Percentiles rank a stretch among this genome's conserved stretches.
These are phyloP conservation scores for Lepidocolaptes lacrymiger DNA, from an alignment of 2,797 vertebrate species.

Conservation along the genomic window DNA sequence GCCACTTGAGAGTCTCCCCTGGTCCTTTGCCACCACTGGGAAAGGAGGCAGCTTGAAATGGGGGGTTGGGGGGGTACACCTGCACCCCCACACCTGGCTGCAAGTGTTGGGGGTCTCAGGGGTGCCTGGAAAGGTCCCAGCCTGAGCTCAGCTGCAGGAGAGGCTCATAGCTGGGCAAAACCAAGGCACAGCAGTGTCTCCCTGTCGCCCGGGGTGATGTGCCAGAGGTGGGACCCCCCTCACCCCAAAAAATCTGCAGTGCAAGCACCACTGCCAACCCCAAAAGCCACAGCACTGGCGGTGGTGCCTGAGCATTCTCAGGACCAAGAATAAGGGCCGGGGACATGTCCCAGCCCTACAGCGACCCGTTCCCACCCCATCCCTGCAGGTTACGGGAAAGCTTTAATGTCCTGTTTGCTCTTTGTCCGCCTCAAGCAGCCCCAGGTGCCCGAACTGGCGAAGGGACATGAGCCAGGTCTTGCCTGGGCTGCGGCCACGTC, in stretches of 20 bases:
- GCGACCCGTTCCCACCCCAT: neutral
- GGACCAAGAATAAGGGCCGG: rapidly evolving
- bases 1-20: rapidly evolving
- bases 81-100: rapidly evolving
- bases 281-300: rapidly evolving
- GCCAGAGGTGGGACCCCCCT: neutral
- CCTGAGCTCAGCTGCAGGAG: neutral
- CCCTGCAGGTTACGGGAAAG: neutral
- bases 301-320: rapidly evolving
- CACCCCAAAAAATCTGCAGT: rapidly evolving
- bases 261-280: neutral
- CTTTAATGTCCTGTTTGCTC: neutral
- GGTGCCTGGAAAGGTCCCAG: neutral
- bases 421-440: neutral
- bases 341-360: rapidly evolving
- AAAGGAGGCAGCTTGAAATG: rapidly evolving
- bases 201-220: rapidly evolving
- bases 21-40: neutral
- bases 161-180: rapidly evolving
- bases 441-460: neutral
- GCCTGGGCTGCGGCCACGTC: rapidly evolving
- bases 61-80: neutral
- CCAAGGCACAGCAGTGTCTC: neutral
- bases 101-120: rapidly evolving
- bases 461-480: neutral